These are phyloP conservation scores for Elysia crispata DNA, from an alignment of 2,888 invertebrate species.

Conservation along the genomic window DNA sequence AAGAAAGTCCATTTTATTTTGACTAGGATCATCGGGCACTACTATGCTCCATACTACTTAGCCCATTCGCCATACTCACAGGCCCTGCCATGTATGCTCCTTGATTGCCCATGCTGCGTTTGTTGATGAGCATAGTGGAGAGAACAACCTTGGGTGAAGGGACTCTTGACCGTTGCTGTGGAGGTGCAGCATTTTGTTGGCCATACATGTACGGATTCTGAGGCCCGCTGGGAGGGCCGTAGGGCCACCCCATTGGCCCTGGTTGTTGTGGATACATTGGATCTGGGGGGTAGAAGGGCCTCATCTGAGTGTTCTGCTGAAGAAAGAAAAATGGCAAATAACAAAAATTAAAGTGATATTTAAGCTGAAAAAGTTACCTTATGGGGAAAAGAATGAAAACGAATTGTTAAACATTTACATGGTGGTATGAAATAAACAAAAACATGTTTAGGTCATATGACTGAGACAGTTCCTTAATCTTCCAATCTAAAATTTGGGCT, in stretches of 20 bases:
- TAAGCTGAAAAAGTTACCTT: not conserved
- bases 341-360: not conserved
- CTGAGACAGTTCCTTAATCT: no score
- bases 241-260: constrained; percentile 40
- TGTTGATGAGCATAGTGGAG: constrained; percentile 37
- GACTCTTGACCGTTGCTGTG: constrained; percentile 9
- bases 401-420: no score
- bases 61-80: not conserved
- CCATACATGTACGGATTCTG: constrained; percentile 35
- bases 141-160: constrained; percentile 46
- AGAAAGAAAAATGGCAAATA: not conserved
- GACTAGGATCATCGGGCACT: not conserved
- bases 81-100: constrained; percentile 20
- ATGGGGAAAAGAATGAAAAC: no score
- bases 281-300: constrained; percentile 35
- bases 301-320: constrained; percentile 28
- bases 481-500: no score
- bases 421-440: no score
- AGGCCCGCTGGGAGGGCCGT: constrained; percentile 23
- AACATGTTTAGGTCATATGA: no score
- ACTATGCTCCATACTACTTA: not conserved
- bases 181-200: not conserved
- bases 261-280: constrained; percentile 29
- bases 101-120: not conserved
- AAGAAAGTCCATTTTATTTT: no score